Conservation (phyloP, 2,113 vertebrate species). For the Menura novaehollandiae region DNA sequence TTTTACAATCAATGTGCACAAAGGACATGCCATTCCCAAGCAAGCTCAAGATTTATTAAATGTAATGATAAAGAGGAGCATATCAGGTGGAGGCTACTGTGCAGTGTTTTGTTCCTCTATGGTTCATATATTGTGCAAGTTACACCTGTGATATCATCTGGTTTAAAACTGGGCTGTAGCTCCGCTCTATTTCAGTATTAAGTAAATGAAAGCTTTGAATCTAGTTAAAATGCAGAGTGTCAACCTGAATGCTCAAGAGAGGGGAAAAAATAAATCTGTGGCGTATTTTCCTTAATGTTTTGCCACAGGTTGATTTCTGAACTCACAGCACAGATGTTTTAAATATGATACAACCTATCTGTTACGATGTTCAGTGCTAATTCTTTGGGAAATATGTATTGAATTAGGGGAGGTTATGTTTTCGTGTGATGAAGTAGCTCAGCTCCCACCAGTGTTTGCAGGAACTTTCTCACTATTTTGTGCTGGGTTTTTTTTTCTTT, state of each 20-base stretch:
- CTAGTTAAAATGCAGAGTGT: constrained; percentile 4
- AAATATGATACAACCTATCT: constrained; percentile 50
- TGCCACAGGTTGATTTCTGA: constrained; percentile 50
- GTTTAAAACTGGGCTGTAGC: neutral
- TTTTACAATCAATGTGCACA: constrained; percentile 47
- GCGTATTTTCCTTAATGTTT: constrained; percentile 53
- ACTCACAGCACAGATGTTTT: constrained; percentile 59
- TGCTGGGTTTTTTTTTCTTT: neutral
- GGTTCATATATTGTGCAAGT: neutral
- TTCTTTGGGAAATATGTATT: constrained; percentile 18
- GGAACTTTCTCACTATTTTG: neutral
- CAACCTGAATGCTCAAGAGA: constrained; percentile 29
- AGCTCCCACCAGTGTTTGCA: neutral
- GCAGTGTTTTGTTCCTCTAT: neutral
- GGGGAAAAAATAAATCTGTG: constrained; percentile 43
- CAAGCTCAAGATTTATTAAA: constrained; percentile 36
- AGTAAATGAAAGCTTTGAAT: constrained; percentile 39
- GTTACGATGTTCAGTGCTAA: neutral
- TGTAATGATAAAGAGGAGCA: neutral
- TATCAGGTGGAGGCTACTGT: neutral
- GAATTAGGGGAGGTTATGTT: constrained; percentile 22
- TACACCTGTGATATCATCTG: neutral
- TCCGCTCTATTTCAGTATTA: neutral
- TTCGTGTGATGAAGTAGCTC: constrained; percentile 32
- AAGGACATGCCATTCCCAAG: constrained; percentile 7